Base-by-base conservation (phyloP, 2,113 vertebrate genomes). In the Mesitornis unicolor region DNA sequence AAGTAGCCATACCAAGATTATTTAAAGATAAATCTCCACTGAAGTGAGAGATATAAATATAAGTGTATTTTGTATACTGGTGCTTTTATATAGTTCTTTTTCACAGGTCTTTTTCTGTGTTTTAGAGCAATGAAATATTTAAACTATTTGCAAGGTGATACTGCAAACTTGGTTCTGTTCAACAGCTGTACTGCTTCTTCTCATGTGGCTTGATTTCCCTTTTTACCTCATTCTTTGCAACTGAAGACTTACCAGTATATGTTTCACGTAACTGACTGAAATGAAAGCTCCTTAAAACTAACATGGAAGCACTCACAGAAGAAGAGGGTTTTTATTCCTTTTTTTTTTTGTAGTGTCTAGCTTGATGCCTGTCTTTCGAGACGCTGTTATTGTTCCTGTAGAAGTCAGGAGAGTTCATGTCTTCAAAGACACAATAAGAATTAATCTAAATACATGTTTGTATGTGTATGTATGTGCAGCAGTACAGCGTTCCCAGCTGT, bases 71-170 rank as follows among this genome's bases (percentile, higher is more conserved):
- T 75, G 1, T 91, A 8, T 85, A 45, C 14, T 33, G 9, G 11
- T 93, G 10, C 16, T 79, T 86, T 80, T 65, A 22, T 28, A 36
- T 59, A n/a, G 15, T 26, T 84, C 12, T 16, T 94, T 80, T 95
- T 95, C 53, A 71, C 36, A 57, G 57, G 16, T 96, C 45, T 64
- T 92, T 89, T 94, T 87, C 40, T 95, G 24, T 92, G 51, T 93
- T 95, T 90, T 93, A 95, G 74, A 96, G 59, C 85, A 93, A 84
- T 98, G 69, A 98, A 98, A 97, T 97, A 97, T 97, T 98, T 97
- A 96, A 63, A 82, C 59, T 84, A 21, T 87, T 94, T 96, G 96
- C 93, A 97, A 97, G 92, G 91, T 97, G 84, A 98, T 97, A 95
- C 84, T 85, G 76, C 70, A 97, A 77, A 82, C 93, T 70, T 96